Evolutionary conservation across 1,140 invertebrate genomes (phyloP), one percentile per base, ranked within the genome.

Genomic region (Aplysia californica): DNA sequence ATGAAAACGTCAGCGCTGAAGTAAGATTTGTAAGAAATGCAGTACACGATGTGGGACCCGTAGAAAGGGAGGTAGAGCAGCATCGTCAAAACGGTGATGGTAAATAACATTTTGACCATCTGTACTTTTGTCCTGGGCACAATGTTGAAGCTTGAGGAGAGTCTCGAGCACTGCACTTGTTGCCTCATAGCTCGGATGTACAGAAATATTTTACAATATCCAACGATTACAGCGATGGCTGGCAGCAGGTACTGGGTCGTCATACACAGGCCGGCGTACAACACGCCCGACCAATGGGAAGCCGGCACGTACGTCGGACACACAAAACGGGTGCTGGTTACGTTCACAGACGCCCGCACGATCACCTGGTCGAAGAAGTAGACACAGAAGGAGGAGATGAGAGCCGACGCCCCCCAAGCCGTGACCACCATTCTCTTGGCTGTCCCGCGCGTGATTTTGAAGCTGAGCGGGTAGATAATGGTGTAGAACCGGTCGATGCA

Each of bases 391-490:
- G 59, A 44, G 33, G 81, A 80, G 44, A 84, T 44, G 20, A 80
- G 23, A 2, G 75, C 56, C 5, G 84, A 71, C 2, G 76, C 21
- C 2, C 80, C n/a, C 80, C 83, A 87, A 10, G 73, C 76, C 20
- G 38, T 31, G 0, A 71, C 1, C 26, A 86, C 84, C 79, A 87
- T 82, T 41, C 79, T 75, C 68, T 87, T 86, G 55, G 86, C 83
- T 5, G 83, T 85, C 21, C 77, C 75, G 18, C 85, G 75, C n/a
- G 84, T 87, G 29, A 87, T 82, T 71, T 84, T 86, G 58, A 87
- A 86, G 67, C 83, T 85, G n/a, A 87, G 77, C 6, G 86, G 86
- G 64, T 87, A 84, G 26, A 87, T 79, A 31, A 87, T 85, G 20
- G 85, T 84, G 78, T 87, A 87, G 79, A 82, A 87, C 21, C 86